A percentile compares a stretch with the other conserved stretches of the same genome.
phyloP scores from a whole-genome alignment of 2,888 invertebrate genomes.

The Lypha dubia region DNA sequence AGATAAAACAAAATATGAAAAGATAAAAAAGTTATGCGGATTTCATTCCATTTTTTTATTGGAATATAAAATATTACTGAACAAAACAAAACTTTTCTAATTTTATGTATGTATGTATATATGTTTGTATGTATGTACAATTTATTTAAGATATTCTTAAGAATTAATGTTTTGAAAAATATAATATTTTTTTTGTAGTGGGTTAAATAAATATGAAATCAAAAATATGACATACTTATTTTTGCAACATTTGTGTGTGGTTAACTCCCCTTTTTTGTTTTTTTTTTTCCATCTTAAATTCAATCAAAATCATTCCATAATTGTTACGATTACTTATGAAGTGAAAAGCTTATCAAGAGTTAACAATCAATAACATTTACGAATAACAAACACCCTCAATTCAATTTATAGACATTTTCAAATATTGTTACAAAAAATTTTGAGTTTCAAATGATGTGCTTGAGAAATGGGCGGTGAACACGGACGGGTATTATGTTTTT shows the following conservation, averaged over 20 bases:
- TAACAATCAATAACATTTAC: conserved; percentile 44
- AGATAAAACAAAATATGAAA: no score
- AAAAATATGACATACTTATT: conserved; percentile 1
- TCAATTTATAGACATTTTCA: conserved; percentile 2
- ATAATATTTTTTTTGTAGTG: no score
- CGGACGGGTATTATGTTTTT: background rate
- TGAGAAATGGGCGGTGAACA: conserved; percentile 21
- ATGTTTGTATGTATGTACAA: no score
- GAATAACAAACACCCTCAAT: conserved; percentile 53
- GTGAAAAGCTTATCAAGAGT: conserved; percentile 34
- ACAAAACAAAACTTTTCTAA: no score
- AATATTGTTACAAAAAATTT: background rate
- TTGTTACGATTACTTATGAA: conserved; percentile 27
- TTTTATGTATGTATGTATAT: no score
- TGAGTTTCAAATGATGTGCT: conserved; percentile 28
- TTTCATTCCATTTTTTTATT: no score
- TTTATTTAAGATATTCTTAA: no score
- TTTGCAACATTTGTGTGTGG: conserved; percentile 55
- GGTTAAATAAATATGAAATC: background rate
- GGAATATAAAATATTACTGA: no score
- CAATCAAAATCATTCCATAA: conserved; percentile 43
- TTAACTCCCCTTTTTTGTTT: conserved; percentile 42
- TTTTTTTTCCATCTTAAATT: conserved; percentile 4
- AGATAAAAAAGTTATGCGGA: no score
- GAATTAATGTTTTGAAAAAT: no score